Base-by-base conservation (phyloP, 2,888 invertebrate species). In the Hypercompe scribonia region DNA sequence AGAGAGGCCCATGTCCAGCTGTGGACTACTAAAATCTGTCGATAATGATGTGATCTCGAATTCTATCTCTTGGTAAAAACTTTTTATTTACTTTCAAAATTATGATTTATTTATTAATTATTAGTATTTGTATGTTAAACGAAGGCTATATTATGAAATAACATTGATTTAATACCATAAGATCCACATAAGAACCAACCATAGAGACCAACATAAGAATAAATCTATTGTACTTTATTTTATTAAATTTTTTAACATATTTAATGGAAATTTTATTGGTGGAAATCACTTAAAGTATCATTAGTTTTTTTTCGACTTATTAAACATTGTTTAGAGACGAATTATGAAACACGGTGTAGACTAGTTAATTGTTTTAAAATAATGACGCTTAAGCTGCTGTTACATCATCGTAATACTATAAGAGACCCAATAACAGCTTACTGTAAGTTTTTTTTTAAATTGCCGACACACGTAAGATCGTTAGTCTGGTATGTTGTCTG, bases 401-500 rank as follows among this genome's bases (percentile, higher is more conserved):
- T 58, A 58, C 11, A 31, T 58, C 28, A 34, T 68, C 34, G 7
- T 68, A n/a, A 18, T 68, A 24, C 28, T 31, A 10, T 39, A 31
- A 54, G n/a, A 33, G n/a, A 24, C n/a, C 36, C 1, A 34, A n/a
- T 36, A 50, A 54, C 54, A 61, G 21, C 8, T 54, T 7, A 31
- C 21, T 2, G 28, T 10, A 34, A 34, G 28, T 24, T 28, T 58
- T 58, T 68, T 54, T 68, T 50, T 39, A 21, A 31, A 31, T 61
- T 68, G 39, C 68, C 13, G 21, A 31, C 39, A 2, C 31, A 39
- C 2, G n/a, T 68, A 61, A 28, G 68, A 39, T 68, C 39, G 42
- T 71, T 66, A 68, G 61, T 58, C 46, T 68, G 39, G 34, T 46
- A 68, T 50, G 63, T 63, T 34, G 61, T 67, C 67, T 58, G 33